Evolutionary conservation across 2,888 invertebrate genomes (phyloP).

Genomic region (Synanthedon tipuliformis): DNA sequence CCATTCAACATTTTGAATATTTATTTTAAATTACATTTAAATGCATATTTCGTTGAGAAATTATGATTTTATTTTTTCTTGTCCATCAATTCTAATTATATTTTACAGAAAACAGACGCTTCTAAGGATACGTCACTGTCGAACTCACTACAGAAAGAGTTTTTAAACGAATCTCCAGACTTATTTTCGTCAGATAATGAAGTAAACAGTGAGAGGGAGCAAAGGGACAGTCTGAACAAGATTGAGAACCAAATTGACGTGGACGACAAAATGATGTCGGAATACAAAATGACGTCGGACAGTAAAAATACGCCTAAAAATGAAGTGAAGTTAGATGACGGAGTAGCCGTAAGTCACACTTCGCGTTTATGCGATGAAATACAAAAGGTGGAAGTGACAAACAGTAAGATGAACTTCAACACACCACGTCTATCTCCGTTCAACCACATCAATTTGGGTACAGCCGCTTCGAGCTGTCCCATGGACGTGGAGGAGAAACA

Average conservation of each 20-base stretch:
- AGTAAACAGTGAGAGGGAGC: constrained; percentile 10
- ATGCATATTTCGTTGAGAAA: too few relatives aligned
- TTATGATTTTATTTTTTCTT: too few relatives aligned
- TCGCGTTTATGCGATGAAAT: constrained; percentile 33
- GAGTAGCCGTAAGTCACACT: constrained; percentile 8
- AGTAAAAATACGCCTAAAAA: not conserved
- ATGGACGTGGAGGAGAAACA: constrained; percentile 12
- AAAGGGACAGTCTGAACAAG: not conserved
- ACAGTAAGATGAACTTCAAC: constrained; percentile 25
- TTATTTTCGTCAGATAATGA: constrained; percentile 39
- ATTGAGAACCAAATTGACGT: constrained; percentile 1
- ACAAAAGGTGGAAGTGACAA: constrained; percentile 32
- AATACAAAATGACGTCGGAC: constrained; percentile 1
- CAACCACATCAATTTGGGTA: constrained; percentile 2
- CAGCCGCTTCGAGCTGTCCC: constrained; percentile 8
- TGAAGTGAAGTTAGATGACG: not conserved
- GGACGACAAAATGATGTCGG: constrained; percentile 3
- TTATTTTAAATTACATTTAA: too few relatives aligned
- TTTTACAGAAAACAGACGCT: too few relatives aligned
- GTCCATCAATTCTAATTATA: too few relatives aligned
- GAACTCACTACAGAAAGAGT: constrained; percentile 9
- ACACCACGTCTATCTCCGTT: constrained; percentile 20
- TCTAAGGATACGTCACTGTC: constrained; percentile 5
- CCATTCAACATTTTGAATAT: too few relatives aligned
- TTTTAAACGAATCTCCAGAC: constrained; percentile 30